Base-by-base conservation (phyloP, 1,140 invertebrate species). In the Polyergus mexicanus region DNA sequence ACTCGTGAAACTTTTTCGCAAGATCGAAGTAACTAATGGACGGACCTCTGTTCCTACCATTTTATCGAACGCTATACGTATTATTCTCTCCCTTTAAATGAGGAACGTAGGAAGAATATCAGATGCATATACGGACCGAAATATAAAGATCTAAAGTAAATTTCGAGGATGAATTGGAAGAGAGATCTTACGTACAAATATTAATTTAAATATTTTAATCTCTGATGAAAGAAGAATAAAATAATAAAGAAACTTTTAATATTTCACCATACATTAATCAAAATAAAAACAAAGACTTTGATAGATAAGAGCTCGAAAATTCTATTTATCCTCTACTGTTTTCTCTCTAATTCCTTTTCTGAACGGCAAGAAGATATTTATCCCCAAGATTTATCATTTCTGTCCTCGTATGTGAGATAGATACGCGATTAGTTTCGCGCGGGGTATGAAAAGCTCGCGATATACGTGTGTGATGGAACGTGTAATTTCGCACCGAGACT, bases 401-500 rank as follows among this genome's bases (percentile, higher is more conserved):
- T 58, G 38, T n/a, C 8, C 22, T 41, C 65, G 32, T 22, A 38
- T 16, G 77, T n/a, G 38, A 77, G 38, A 41, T 77, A 16, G 60
- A 47, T 77, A 76, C 58, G 62, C 58, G 75, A 25, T 44, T 41
- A 77, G 75, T 77, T 77, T 77, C 41, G 28, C 63, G 63, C 62
- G 8, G 22, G 3, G 10, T 78, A 41, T 69, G 63, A 80, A 56
- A 80, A 69, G n/a, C 44, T 35, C 44, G 35, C 35, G 63, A 41
- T 56, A 25, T 69, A 54, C 62, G 44, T 25, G 38, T 44, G 63
- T 56, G 63, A 22, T 69, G 44, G 22, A 80, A 66, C 63, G 47
- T 69, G 63, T 80, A 80, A 80, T 69, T 80, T 80, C 63, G 63
- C 76, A 69, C 63, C 47, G 65, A 78, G n/a, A 78, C 44, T 80